phyloP scores from a whole-genome alignment of 2,113 vertebrate species.

The Dasyurus viverrinus region DNA sequence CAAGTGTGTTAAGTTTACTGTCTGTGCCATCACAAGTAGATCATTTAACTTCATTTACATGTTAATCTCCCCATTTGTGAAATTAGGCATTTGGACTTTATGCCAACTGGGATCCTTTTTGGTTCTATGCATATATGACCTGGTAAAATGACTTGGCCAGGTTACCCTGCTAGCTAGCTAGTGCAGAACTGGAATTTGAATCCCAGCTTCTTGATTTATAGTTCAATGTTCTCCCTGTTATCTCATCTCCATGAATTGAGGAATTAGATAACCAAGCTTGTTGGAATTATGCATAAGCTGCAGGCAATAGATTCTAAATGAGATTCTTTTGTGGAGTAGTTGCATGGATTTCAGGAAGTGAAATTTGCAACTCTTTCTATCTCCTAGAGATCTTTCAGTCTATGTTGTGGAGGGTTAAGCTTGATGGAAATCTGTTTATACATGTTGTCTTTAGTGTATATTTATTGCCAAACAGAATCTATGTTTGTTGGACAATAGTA shows the following conservation, averaged over 20 bases:
- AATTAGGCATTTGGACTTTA: background rate
- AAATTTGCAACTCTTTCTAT: background rate
- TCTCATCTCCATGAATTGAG: background rate
- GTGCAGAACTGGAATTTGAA: background rate
- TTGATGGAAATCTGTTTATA: slow-evolving; percentile 24
- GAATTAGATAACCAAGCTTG: background rate
- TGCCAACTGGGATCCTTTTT: background rate
- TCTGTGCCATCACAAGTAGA: background rate
- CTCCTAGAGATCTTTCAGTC: background rate
- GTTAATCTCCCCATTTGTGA: background rate
- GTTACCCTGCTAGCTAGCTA: background rate
- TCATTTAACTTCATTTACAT: background rate
- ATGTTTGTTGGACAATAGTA: background rate
- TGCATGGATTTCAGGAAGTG: background rate
- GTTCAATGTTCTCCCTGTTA: background rate
- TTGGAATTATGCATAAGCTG: background rate
- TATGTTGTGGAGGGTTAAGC: background rate
- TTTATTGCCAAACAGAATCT: background rate
- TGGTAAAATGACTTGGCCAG: background rate
- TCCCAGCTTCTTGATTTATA: background rate
- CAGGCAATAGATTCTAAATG: background rate
- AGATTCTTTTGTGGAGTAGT: background rate
- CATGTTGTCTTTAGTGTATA: background rate
- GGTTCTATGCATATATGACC: background rate
- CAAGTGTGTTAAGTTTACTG: background rate